Base-by-base conservation (phyloP, 2,888 invertebrate genomes). In the Callimorpha dominula region DNA sequence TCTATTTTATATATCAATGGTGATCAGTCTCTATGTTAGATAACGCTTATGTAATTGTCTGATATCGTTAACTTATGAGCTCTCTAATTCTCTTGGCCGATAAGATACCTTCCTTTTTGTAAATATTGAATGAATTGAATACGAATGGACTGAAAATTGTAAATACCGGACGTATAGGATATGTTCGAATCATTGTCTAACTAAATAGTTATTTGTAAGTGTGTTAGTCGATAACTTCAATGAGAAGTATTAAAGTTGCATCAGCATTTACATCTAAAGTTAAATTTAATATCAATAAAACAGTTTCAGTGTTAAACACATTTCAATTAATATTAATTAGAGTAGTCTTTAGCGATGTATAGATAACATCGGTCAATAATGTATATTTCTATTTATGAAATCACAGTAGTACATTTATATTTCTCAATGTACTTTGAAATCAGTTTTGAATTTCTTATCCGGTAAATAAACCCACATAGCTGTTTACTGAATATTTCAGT, bases 61-160 rank as follows among this genome's bases (percentile, higher is more conserved):
- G 49, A 64, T 49, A 42, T 67, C 49, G 57, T 72, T 64, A 52
- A 64, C 20, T 70, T 49, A 64, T 79, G 49, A 82, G 85, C 82
- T 86, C 88, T 86, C 86, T 87, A 79, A 83, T 79, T 83, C 76
- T 78, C 68, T 73, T 68, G 69, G 70, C 74, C 77, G 65, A 69
- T 74, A 75, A 62, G n/a, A 69, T 71, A 54, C 5, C 40, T 31
- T 70, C 46, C 69, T 77, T 73, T 80, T 67, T 85, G 83, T 86
- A 85, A 77, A 85, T 86, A 85, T 54, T 70, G 67, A 78, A 81
- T 78, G 70, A 78, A 72, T 79, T 63, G 74, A 31, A 60, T 63
- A 74, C 79, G 78, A 80, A 83, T 80, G 80, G 82, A 86, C 84
- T 88, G 85, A 85, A 80, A 75, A 68, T 80, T 87, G 85, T 88